phyloP scores from a whole-genome alignment of 2,888 invertebrate genomes.

The Norana najaformis region DNA sequence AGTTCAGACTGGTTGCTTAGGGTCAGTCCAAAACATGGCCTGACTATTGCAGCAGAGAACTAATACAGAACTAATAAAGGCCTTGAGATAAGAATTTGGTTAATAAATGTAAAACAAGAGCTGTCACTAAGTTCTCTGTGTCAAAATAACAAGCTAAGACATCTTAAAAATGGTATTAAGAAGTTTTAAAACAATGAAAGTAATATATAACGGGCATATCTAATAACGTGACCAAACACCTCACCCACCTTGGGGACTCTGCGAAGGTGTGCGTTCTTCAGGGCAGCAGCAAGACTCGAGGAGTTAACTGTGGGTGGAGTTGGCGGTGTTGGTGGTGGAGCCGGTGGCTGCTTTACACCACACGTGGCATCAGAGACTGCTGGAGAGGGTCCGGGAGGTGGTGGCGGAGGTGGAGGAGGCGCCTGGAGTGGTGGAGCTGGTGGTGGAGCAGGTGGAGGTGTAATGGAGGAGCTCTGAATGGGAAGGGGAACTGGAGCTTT shows the following conservation, averaged over 20 bases:
- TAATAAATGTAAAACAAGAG: too few species aligned
- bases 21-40: neutral
- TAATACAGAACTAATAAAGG: neutral
- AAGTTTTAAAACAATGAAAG: neutral
- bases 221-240: neutral
- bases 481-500: slow-evolving; percentile 65
- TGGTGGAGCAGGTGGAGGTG: slow-evolving; percentile 50
- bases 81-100: too few species aligned
- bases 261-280: slow-evolving; percentile 78
- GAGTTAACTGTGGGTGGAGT: slow-evolving; percentile 63
- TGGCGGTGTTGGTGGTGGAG: slow-evolving; percentile 62
- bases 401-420: slow-evolving; percentile 68
- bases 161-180: neutral
- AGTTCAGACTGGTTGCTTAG: neutral
- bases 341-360: slow-evolving; percentile 54
- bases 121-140: too few species aligned
- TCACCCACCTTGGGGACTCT: slow-evolving; percentile 50
- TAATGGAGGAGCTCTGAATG: slow-evolving; percentile 65
- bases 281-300: slow-evolving; percentile 72
- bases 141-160: neutral
- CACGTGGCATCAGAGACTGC: neutral
- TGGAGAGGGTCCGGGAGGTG: slow-evolving; percentile 64
- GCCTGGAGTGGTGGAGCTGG: slow-evolving; percentile 70
- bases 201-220: neutral
- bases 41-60: neutral